A percentile compares a stretch with the other conserved stretches of the same genome.
Evolutionary conservation across 2,797 vertebrate genomes (phyloP).

Genomic region (Spinus pinus): DNA sequence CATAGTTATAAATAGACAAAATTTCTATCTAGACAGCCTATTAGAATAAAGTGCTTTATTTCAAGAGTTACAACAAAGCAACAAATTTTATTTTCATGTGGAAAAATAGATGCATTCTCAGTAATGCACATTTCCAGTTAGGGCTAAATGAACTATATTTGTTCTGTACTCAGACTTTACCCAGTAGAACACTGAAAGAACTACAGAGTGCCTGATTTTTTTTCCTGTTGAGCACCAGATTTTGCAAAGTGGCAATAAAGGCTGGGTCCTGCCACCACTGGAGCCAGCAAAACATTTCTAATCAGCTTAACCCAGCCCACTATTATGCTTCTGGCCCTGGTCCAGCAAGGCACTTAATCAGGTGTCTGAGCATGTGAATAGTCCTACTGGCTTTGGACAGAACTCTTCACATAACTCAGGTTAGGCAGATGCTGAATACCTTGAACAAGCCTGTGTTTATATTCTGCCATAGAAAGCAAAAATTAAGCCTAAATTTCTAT

Average conservation of each 20-base stretch:
- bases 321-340: conserved; percentile 11
- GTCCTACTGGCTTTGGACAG: background rate
- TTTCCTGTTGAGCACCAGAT: background rate
- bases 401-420: background rate
- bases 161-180: background rate
- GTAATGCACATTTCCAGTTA: background rate
- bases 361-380: background rate
- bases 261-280: background rate
- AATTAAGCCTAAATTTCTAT: background rate
- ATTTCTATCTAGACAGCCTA: background rate
- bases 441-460: background rate
- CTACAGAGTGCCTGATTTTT: background rate
- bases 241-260: conserved; percentile 24
- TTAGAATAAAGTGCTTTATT: background rate
- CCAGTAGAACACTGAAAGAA: background rate
- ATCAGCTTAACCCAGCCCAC: conserved; percentile 2
- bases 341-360: conserved; percentile 44
- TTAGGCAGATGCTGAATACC: background rate
- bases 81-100: background rate
- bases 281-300: conserved; percentile 10
- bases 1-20: background rate
- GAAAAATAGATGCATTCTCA: background rate
- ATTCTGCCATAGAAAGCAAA: background rate
- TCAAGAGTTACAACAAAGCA: background rate
- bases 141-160: background rate